A percentile compares a stretch with the other conserved stretches of the same genome.
Evolutionary conservation across 2,888 invertebrate species (phyloP).

Genomic region (Aphrophora alni): DNA sequence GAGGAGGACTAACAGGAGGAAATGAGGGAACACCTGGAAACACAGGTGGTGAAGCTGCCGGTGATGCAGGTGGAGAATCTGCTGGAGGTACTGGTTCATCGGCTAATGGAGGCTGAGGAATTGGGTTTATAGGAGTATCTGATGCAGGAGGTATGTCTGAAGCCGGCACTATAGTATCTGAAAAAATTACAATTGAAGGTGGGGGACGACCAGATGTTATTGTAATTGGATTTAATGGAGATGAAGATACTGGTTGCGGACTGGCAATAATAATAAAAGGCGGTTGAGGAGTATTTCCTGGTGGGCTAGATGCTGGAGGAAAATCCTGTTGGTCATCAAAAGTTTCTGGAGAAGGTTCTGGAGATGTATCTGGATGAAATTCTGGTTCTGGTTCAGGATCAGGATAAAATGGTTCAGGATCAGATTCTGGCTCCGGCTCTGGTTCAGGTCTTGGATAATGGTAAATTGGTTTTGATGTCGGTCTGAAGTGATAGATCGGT

Average conservation of each 20-base stretch:
- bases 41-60: conserved; percentile 2
- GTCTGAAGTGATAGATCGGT: conserved; percentile 9
- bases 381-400: conserved; percentile 26
- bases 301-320: neutral
- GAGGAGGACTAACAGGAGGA: conserved; percentile 11
- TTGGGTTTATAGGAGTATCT: neutral
- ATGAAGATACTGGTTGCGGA: conserved; percentile 25
- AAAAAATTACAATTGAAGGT: conserved; percentile 42
- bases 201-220: conserved; percentile 40
- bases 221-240: conserved; percentile 38
- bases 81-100: conserved; percentile 19
- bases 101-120: conserved; percentile 19
- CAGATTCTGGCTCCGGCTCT: conserved; percentile 17
- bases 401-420: neutral
- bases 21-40: neutral
- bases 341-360: conserved; percentile 12
- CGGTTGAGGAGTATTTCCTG: neutral
- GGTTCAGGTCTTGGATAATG: conserved; percentile 22
- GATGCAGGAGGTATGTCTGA: conserved; percentile 13
- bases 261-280: conserved; percentile 23
- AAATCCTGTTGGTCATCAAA: neutral
- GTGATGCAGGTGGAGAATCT: conserved; percentile 43
- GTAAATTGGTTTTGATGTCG: conserved; percentile 18
- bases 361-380: conserved; percentile 23
- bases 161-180: neutral